These are phyloP conservation scores for Seira ritae DNA, from an alignment of 2,888 invertebrate species.

Conservation along the genomic window DNA sequence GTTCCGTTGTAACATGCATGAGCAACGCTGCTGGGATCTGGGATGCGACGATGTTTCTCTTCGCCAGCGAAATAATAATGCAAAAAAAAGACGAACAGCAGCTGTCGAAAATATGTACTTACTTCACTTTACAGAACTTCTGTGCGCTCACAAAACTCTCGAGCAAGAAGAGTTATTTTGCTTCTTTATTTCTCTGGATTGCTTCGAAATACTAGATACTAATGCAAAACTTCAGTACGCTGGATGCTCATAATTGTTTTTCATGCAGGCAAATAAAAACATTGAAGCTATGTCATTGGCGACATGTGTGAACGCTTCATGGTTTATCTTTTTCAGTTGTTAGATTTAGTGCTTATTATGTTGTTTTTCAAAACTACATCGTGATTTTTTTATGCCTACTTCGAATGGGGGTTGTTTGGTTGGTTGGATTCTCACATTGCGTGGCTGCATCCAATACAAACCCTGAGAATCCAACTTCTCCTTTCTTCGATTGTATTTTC, in stretches of 20 bases:
- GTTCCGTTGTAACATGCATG: not conserved
- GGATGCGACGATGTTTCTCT: not conserved
- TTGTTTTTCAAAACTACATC: not conserved
- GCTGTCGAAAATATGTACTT: not conserved
- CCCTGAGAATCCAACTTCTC: no score
- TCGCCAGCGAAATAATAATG: not conserved
- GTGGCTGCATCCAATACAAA: no score
- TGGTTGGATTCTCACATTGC: not conserved
- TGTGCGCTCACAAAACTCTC: no score
- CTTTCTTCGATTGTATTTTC: no score
- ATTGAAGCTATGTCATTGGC: not conserved
- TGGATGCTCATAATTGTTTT: not conserved
- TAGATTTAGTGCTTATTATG: not conserved
- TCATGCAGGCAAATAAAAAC: not conserved
- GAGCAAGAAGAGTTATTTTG: not conserved
- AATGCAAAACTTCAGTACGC: not conserved
- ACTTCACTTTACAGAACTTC: no score
- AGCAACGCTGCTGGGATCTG: not conserved
- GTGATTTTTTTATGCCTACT: not conserved
- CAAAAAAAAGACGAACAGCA: not conserved
- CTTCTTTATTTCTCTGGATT: not conserved
- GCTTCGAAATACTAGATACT: not conserved
- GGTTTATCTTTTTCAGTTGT: not conserved
- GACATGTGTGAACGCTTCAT: not conserved
- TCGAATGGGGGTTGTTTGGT: no score